Evolutionary conservation across 2,888 invertebrate species (phyloP), one percentile per base, ranked within the genome.

Genomic region (Cerastis rubricosa): DNA sequence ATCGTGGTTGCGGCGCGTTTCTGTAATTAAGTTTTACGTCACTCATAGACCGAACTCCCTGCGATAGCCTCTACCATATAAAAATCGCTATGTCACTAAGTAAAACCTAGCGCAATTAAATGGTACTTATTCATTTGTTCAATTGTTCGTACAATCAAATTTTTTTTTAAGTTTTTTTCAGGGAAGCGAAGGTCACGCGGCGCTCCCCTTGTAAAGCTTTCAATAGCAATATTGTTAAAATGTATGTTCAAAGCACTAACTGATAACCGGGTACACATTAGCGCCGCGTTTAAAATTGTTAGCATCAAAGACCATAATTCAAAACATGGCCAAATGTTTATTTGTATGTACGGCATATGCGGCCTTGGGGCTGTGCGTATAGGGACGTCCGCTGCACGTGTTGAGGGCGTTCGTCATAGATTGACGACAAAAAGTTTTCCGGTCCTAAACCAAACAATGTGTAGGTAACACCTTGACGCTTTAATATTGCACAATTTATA

Each of bases 11-110:
- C 91, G 92, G 92, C 92, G 92, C 94, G 94, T 90, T 96, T 94
- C 94, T 95, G 95, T 96, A 96, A 96, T 96, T 95, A 96, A 95
- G 94, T 95, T 95, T 95, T 95, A 93, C 96, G 96, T 96, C 96
- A 96, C 94, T 94, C 94, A 91, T 93, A 91, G 93, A 94, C 91
- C 92, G 95, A 93, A 92, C 95, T 95, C 95, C 96, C 94, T 90
- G 92, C 93, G 91, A 93, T 94, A 95, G 96, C 96, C 96, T 95
- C 95, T 94, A 91, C 91, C 90, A 91, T 92, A 91, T 91, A 92
- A 91, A 92, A 92, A 91, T 93, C 91, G 95, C 95, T 90, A 92
- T 94, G 94, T 95, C 94, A 95, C 93, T 94, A 90, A 86, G 85
- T 85, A 89, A 87, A 91, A 92, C 89, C 88, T 87, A 89, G 78